Evolutionary conservation across 92 coral and sea anemone genomes (phyloP).

Genomic region (Zoanthus sansibaricus): DNA sequence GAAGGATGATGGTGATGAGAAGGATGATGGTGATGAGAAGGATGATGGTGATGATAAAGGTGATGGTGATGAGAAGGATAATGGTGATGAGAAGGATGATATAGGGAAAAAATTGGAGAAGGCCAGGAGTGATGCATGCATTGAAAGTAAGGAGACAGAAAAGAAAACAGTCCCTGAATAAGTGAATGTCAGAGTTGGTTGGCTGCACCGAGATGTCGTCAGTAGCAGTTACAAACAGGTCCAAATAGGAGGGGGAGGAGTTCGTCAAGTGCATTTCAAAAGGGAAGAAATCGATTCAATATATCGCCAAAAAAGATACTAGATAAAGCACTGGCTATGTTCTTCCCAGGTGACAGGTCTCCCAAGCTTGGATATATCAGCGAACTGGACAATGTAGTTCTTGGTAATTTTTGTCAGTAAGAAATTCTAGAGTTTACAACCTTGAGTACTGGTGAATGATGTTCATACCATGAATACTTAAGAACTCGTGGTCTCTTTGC

Average conservation of each 20-base stretch:
- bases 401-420: background rate
- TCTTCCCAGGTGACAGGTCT: conserved; percentile 1
- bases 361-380: background rate
- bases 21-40: too few relatives aligned
- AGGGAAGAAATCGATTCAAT: background rate
- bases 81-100: too few relatives aligned
- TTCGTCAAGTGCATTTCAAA: conserved; percentile 3
- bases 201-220: conserved; percentile 16
- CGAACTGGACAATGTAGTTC: conserved; percentile 5
- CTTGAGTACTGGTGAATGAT: background rate
- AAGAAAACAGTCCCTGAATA: background rate
- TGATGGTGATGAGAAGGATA: too few relatives aligned
- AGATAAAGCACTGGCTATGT: background rate
- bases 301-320: background rate
- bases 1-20: too few relatives aligned
- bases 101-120: conserved; percentile 1
- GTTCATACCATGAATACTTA: background rate
- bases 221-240: conserved; percentile 2
- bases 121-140: conserved; percentile 5
- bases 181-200: conserved; percentile 6
- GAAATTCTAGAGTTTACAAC: conserved; percentile 9
- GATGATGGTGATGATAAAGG: too few relatives aligned
- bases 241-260: conserved; percentile 13
- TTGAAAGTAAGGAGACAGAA: conserved; percentile 14
- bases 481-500: conserved; percentile 12